These are phyloP conservation scores for Danaus plexippus DNA, from an alignment of 1,140 invertebrate genomes.

Conservation along the genomic window DNA sequence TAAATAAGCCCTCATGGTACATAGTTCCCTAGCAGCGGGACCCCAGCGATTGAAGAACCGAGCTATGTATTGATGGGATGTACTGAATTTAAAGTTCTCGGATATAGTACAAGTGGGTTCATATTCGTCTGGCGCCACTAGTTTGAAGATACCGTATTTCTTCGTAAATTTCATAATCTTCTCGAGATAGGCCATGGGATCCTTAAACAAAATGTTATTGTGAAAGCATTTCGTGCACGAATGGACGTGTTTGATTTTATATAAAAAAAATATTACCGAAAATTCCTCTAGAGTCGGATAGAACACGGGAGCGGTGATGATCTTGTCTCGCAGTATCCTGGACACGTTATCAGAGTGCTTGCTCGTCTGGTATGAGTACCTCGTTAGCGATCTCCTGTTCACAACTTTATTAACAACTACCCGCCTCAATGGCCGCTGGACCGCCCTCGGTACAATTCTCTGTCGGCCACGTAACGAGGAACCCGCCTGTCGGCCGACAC, in stretches of 20 bases:
- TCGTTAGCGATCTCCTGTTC: too few species aligned
- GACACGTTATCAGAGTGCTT: too few species aligned
- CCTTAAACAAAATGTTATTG: slow-evolving; percentile 64
- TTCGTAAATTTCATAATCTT: slow-evolving; percentile 85
- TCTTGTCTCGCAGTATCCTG: background rate
- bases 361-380: too few species aligned
- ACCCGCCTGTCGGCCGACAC: too few species aligned
- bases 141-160: slow-evolving; percentile 89
- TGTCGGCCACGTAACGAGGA: too few species aligned
- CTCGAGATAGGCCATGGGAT: slow-evolving; percentile 92
- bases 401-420: too few species aligned
- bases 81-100: slow-evolving; percentile 89
- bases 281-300: slow-evolving; percentile 36
- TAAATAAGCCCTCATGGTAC: slow-evolving; percentile 89
- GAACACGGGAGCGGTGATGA: slow-evolving; percentile 30
- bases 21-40: slow-evolving; percentile 87
- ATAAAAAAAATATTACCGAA: slow-evolving; percentile 5
- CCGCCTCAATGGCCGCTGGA: too few species aligned
- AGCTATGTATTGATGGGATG: slow-evolving; percentile 93
- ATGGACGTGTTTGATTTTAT: background rate
- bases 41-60: slow-evolving; percentile 93
- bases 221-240: too few species aligned
- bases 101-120: slow-evolving; percentile 90
- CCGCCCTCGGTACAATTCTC: too few species aligned
- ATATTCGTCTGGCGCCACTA: slow-evolving; percentile 89